These are phyloP conservation scores for Chymomyza procnemis DNA, from an alignment of 2,888 invertebrate species.

Conservation along the genomic window DNA sequence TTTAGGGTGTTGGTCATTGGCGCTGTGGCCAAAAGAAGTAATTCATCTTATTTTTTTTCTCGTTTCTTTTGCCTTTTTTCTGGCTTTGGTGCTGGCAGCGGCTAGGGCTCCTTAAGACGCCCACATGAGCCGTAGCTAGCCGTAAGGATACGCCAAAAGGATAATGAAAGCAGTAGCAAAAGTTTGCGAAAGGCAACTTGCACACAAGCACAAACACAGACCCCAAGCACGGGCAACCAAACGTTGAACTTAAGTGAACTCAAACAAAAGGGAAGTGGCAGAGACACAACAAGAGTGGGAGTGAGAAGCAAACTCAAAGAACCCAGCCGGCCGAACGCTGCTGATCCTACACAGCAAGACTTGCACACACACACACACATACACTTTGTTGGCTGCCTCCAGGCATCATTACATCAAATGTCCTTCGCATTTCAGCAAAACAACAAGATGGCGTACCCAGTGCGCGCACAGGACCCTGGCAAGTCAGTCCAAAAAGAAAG, in stretches of 20 bases:
- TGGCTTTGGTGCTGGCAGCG: constrained; percentile 22
- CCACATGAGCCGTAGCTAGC: constrained; percentile 66
- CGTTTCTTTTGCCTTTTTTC: constrained; percentile 20
- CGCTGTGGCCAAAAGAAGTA: constrained; percentile 73
- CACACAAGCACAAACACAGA: constrained; percentile 22
- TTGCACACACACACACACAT: constrained; percentile 23
- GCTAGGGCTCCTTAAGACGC: constrained; percentile 56
- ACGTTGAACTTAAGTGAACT: constrained; percentile 74
- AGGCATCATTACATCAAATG: constrained; percentile 76
- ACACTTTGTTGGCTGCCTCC: constrained; percentile 60
- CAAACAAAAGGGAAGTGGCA: constrained; percentile 65
- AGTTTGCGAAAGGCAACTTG: constrained; percentile 45
- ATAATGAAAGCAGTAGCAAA: constrained; percentile 68
- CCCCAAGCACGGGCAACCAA: constrained; percentile 40
- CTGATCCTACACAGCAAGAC: constrained; percentile 48
- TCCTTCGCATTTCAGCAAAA: constrained; percentile 74
- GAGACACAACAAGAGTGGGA: background rate
- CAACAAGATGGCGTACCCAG: constrained; percentile 66
- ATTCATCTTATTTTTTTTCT: constrained; percentile 64
- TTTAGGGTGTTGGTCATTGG: constrained; percentile 63
- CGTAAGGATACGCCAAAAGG: constrained; percentile 68
- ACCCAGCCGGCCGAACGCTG: constrained; percentile 34
- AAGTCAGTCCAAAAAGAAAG: constrained; percentile 32
- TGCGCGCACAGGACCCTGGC: constrained; percentile 20
- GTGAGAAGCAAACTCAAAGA: constrained; percentile 30